Percentiles rank a stretch among this genome's conserved stretches.
phyloP scores from a whole-genome alignment of 2,113 vertebrate species.

The Tachycineta bicolor region DNA sequence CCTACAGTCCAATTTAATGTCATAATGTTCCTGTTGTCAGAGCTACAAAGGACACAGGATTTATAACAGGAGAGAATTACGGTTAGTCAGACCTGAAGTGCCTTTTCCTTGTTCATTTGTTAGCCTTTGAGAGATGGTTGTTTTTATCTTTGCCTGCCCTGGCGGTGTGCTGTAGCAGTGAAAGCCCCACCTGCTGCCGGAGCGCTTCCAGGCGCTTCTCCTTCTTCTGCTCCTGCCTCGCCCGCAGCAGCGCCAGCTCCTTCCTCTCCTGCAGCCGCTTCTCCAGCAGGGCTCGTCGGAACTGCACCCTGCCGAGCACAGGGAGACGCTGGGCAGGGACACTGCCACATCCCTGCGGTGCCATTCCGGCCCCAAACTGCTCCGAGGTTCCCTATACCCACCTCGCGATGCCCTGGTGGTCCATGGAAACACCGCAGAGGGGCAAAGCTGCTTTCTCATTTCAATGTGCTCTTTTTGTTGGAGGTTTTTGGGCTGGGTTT shows the following conservation, averaged over 20 bases:
- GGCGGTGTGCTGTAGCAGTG: too few species aligned
- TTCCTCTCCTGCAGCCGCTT: slow-evolving; percentile 70
- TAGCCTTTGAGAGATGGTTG: too few species aligned
- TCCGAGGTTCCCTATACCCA: fast-evolving
- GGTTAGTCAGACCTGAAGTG: not conserved
- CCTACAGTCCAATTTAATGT: not conserved
- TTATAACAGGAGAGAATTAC: not conserved
- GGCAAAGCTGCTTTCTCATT: not conserved
- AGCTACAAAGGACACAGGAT: not conserved
- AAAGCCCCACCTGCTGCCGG: slow-evolving; percentile 81
- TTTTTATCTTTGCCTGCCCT: too few species aligned
- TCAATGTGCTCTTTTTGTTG: not conserved
- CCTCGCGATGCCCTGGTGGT: fast-evolving
- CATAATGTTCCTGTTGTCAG: not conserved
- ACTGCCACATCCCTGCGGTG: fast-evolving
- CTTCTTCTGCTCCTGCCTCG: slow-evolving; percentile 68
- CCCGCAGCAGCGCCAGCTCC: slow-evolving; percentile 67
- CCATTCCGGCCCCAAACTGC: fast-evolving
- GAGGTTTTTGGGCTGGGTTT: not conserved
- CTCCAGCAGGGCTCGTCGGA: slow-evolving; percentile 77
- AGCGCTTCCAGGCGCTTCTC: slow-evolving; percentile 79
- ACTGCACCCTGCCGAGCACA: slow-evolving; percentile 76
- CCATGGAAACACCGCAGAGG: not conserved
- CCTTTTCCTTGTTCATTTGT: not conserved
- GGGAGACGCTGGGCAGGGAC: too few species aligned